Base-by-base conservation (phyloP, 1,140 invertebrate species). In the Tetramorium parvispinum region DNA sequence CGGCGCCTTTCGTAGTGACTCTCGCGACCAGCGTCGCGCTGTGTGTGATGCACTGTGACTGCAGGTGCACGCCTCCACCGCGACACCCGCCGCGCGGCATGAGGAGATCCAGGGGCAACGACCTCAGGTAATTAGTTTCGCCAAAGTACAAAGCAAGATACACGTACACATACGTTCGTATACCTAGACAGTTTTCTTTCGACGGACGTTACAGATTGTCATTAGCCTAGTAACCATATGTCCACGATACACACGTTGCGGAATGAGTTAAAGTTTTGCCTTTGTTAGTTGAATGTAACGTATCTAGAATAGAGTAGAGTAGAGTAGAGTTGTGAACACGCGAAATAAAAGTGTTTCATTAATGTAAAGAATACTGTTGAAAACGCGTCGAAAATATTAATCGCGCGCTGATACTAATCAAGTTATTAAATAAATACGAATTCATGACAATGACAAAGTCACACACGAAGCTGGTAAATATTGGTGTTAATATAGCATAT, bases 11-110 rank as follows among this genome's bases (percentile, higher is more conserved):
- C 93, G 97, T 98, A 90, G 96, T 98, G 92, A 98, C 97, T 86
- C 96, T 98, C 85, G 97, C 97, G 88, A 98, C 97, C 86, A 97
- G 97, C 59, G 97, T 98, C 77, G 97, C 97, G 6, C 96, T 98
- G 51, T 98, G 98, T 95, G 97, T 98, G 51, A 97, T 98, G 96
- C 97, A 98, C 94, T 98, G 98, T 95, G 97, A 97, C 93, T 97
- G 97, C 94, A 95, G 96, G 63, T 96, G 96, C 89, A 94, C 95
- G 61, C 96, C 95, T 85, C 96, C 96, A 66, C 95, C 95, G 57
- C 92, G 94, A 86, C 95, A 96, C 55, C 94, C 95, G 88, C 81
- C 95, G 85, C 92, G 95, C 91, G 91, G 92, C 91, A 93, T 95
- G 89, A 93, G 94, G 95, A 92, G 94, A 93, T 94, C 94, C 95